Evolutionary conservation across 1,140 invertebrate genomes (phyloP), one percentile per base, ranked within the genome.

Genomic region (Lepidurus packardi): DNA sequence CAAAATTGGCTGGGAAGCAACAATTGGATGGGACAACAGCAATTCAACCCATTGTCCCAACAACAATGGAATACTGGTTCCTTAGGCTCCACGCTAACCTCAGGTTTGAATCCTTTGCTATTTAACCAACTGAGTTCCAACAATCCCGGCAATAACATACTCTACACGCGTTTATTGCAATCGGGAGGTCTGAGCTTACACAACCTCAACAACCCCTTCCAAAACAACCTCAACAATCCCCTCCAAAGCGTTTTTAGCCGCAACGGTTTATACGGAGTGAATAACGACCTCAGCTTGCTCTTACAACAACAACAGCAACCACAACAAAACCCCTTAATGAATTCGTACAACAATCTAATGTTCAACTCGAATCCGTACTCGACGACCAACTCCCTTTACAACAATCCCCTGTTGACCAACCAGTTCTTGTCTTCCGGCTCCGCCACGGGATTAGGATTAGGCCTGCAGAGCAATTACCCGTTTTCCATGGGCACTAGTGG

Each of bases 21-120:
- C 1, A 21, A 65, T 16, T 65, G 53, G 53, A 21, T 21, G 9
- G 53, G 53, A 9, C 6, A 13, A 65, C 21, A 13, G 53, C 53
- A 65, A 0, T 16, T 65, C 9, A 65, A 65, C 53, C 8, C 53
- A 65, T 13, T 16, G 53, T n/a, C 13, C 16, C 53, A 9, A 65
- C 53, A 65, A 65, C 53, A 65, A 65, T 65, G 53, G 53, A 65
- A 65, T 65, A 65, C 53, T n/a, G 53, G 53, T 16, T 21, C 21
- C 53, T 21, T 65, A 65, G 53, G 16, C 6, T 65, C 53, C 3
- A 65, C 53, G n/a, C 21, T 65, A 65, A 65, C 16, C 53, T 65
- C 53, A 1, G 53, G 53, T 21, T 65, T 21, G 1, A 65, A 65
- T 8, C 53, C 53, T 16, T 65, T 65, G 53, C 53, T 65, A 0